phyloP scores from a whole-genome alignment of 2,113 vertebrate genomes.

The Pogonocichla stellata region DNA sequence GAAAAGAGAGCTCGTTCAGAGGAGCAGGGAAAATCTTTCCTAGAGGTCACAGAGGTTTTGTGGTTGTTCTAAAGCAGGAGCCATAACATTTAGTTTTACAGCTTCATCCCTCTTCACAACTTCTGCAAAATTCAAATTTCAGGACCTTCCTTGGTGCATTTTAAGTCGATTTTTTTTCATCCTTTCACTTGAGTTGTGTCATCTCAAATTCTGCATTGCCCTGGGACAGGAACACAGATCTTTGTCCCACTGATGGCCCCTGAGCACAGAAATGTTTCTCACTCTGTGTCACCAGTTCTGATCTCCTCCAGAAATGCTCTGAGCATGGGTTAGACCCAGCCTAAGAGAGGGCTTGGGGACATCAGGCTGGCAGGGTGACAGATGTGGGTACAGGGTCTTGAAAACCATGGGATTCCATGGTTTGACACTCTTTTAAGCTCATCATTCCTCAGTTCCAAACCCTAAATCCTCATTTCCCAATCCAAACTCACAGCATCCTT shows the following conservation, averaged over 20 bases:
- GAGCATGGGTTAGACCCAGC: accelerated
- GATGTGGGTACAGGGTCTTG: accelerated
- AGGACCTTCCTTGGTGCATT: not conserved
- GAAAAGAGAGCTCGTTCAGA: not conserved
- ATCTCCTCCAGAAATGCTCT: not conserved
- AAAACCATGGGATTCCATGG: not conserved
- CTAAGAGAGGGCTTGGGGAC: accelerated
- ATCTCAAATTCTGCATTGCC: accelerated
- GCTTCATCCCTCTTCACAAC: not conserved
- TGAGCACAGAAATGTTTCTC: not conserved
- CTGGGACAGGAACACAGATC: not conserved
- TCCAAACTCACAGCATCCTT: too few relatives aligned
- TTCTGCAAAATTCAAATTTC: not conserved
- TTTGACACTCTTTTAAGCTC: too few relatives aligned
- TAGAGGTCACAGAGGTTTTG: not conserved
- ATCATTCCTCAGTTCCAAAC: too few relatives aligned
- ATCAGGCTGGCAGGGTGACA: not conserved
- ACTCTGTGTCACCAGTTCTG: not conserved
- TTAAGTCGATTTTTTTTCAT: not conserved
- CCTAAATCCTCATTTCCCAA: too few relatives aligned
- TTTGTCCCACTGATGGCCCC: not conserved
- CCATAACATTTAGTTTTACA: not conserved
- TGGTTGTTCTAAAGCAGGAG: not conserved
- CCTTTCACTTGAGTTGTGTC: not conserved
- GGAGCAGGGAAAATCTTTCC: not conserved